Conservation (phyloP, 2,888 invertebrate genomes). For the Teleogryllus oceanicus region DNA sequence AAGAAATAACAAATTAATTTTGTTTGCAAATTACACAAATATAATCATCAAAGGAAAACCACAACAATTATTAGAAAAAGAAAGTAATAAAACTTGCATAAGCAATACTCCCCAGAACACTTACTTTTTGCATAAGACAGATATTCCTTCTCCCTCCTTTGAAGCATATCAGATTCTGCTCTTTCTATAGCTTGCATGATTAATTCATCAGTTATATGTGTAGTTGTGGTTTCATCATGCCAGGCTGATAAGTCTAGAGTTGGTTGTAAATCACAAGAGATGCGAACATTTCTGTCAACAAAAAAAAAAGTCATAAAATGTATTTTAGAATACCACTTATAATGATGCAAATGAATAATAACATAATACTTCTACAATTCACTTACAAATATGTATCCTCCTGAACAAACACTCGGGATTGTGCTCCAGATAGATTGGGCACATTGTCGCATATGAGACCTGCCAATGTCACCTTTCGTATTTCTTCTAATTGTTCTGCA, state of each 20-base stretch:
- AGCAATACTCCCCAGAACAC: constrained; percentile 40
- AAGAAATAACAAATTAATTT: too few relatives aligned
- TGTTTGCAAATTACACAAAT: too few relatives aligned
- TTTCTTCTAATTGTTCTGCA: constrained; percentile 71
- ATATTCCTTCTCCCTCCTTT: constrained; percentile 74
- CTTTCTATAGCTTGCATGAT: constrained; percentile 71
- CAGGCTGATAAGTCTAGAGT: constrained; percentile 33
- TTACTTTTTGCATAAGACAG: constrained; percentile 73
- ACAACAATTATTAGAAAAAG: too few relatives aligned
- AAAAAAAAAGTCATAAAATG: too few relatives aligned
- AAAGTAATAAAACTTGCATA: too few relatives aligned
- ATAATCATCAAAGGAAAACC: too few relatives aligned
- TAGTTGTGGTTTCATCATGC: constrained; percentile 25
- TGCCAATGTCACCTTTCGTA: constrained; percentile 74
- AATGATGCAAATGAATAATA: not conserved
- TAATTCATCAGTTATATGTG: constrained; percentile 63
- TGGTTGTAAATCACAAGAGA: constrained; percentile 36
- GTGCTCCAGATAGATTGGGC: constrained; percentile 65
- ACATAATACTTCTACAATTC: not conserved
- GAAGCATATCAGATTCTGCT: constrained; percentile 72
- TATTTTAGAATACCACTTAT: too few relatives aligned
- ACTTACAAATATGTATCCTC: constrained; percentile 81
- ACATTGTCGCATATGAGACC: constrained; percentile 76
- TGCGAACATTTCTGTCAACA: constrained; percentile 31
- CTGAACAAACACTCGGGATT: constrained; percentile 79